Percentiles rank a stretch among this genome's conserved stretches.
Conservation (phyloP, 2,113 vertebrate species). For the Chloropsis hardwickii region DNA sequence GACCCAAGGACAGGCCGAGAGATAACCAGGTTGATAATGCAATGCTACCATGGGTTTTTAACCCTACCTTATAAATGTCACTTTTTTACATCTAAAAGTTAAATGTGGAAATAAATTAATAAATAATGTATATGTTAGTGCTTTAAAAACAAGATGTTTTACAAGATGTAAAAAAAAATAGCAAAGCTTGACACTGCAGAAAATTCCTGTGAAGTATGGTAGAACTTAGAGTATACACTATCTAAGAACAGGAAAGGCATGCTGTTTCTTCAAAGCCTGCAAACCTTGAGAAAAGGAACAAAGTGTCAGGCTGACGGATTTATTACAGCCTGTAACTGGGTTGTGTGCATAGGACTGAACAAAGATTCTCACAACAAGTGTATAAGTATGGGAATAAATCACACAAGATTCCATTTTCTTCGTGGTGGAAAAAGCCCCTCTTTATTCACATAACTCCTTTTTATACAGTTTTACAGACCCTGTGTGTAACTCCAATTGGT, state of each 20-base stretch:
- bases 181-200: background rate
- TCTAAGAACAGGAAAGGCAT: background rate
- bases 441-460: too few relatives aligned
- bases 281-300: background rate
- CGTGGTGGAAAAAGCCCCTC: too few relatives aligned
- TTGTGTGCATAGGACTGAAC: background rate
- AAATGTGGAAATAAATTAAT: background rate
- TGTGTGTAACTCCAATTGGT: too few relatives aligned
- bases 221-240: background rate
- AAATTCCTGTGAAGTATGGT: background rate
- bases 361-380: background rate
- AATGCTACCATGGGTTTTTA: background rate
- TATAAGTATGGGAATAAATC: too few relatives aligned
- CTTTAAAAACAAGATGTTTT: background rate
- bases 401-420: too few relatives aligned
- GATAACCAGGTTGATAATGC: background rate
- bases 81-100: background rate
- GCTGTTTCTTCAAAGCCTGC: background rate
- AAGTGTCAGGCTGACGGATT: background rate
- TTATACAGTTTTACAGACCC: too few relatives aligned
- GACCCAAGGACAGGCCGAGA: rapidly evolving
- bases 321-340: background rate
- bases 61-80: background rate
- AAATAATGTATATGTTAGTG: background rate
- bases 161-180: background rate